A percentile compares a stretch with the other conserved stretches of the same genome.
phyloP scores from a whole-genome alignment of 2,888 invertebrate genomes.

The Trissolcus japonicus region DNA sequence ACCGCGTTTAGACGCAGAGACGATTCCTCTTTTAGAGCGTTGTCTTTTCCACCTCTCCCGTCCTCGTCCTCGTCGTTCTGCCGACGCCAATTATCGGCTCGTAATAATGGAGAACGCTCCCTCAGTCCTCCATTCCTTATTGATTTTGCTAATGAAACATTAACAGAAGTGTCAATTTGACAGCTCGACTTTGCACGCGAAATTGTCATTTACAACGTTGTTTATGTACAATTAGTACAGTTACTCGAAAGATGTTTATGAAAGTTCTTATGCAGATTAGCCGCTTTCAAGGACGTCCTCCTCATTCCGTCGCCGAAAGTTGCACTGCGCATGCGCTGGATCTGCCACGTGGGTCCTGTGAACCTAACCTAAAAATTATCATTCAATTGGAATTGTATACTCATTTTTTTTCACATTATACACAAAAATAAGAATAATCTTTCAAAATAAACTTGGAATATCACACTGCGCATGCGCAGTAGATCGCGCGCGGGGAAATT shows the following conservation, averaged over 20 bases:
- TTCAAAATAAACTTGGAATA: too few relatives aligned
- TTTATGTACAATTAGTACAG: too few relatives aligned
- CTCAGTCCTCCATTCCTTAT: conserved; percentile 31
- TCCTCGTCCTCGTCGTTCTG: conserved; percentile 29
- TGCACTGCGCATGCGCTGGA: too few relatives aligned
- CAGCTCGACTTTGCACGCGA: background rate
- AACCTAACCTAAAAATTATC: too few relatives aligned
- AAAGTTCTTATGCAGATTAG: background rate
- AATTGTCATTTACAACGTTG: background rate
- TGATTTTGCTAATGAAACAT: conserved; percentile 35
- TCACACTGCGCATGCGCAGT: too few relatives aligned
- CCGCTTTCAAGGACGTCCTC: background rate
- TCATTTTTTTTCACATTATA: too few relatives aligned
- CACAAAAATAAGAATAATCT: too few relatives aligned
- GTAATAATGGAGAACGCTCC: conserved; percentile 46
- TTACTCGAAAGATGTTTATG: too few relatives aligned
- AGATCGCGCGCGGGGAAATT: too few relatives aligned
- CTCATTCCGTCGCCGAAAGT: too few relatives aligned
- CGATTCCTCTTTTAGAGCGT: conserved; percentile 57
- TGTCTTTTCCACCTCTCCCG: conserved; percentile 20
- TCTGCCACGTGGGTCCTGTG: too few relatives aligned
- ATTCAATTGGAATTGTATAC: too few relatives aligned
- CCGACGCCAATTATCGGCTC: conserved; percentile 56
- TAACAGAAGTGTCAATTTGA: conserved; percentile 19
- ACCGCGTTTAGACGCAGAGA: conserved; percentile 34